phyloP scores from a whole-genome alignment of 2,888 invertebrate genomes.

The Didymodactylos carnosus region DNA sequence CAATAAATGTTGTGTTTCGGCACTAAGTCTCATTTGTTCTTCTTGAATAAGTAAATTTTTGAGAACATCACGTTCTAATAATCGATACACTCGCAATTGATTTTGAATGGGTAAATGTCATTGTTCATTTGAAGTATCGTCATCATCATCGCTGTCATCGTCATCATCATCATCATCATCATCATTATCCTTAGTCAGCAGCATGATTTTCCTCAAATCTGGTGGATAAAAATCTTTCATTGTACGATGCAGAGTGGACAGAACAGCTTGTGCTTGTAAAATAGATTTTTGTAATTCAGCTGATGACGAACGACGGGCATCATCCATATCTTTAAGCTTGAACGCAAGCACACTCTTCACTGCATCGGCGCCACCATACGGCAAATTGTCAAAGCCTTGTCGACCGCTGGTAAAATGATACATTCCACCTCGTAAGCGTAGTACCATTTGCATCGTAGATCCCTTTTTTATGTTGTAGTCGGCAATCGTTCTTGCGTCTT shows the following conservation, averaged over 20 bases:
- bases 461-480: slow-evolving; percentile 49
- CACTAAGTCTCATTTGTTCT: not conserved
- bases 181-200: not conserved
- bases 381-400: not conserved
- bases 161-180: not conserved
- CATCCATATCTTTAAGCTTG: not conserved
- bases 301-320: not conserved
- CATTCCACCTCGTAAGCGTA: slow-evolving; percentile 48
- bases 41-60: not conserved
- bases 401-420: not conserved
- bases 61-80: not conserved
- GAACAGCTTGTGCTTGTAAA: not conserved
- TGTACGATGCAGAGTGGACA: not conserved
- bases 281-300: not conserved
- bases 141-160: too few species aligned
- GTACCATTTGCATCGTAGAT: slow-evolving; percentile 65
- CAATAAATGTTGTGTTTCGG: not conserved
- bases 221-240: not conserved
- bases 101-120: not conserved
- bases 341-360: not conserved
- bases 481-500: slow-evolving; percentile 43
- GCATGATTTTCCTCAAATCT: not conserved
- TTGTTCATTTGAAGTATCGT: too few species aligned
- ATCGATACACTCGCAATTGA: too few species aligned
- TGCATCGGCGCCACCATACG: not conserved